phyloP scores from a whole-genome alignment of 1,140 invertebrate genomes.

The Harlomillsia oculata region DNA sequence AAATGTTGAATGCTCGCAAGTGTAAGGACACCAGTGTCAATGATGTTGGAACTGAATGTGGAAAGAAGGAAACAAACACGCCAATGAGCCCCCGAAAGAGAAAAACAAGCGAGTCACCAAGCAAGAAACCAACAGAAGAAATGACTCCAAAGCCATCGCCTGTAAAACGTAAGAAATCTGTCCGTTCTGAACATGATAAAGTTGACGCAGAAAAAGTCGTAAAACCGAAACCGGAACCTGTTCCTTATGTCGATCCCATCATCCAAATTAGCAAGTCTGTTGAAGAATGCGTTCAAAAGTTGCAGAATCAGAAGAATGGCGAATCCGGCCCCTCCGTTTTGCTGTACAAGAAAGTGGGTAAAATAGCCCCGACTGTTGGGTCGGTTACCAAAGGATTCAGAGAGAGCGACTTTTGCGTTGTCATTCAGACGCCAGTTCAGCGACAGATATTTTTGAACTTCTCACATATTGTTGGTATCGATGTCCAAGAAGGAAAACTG shows the following conservation, averaged over 20 bases:
- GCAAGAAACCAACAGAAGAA: too few species aligned
- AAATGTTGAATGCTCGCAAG: too few species aligned
- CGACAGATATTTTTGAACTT: constrained; percentile 28
- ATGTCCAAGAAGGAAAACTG: constrained; percentile 15
- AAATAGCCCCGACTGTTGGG: constrained; percentile 4
- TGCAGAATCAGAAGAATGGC: constrained; percentile 23
- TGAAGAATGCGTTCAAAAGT: constrained; percentile 18
- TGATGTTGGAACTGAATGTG: too few species aligned
- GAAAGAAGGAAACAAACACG: too few species aligned
- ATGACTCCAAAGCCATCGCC: too few species aligned
- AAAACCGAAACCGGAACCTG: neutral
- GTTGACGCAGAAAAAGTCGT: neutral
- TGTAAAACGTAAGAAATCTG: too few species aligned
- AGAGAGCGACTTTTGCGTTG: constrained; percentile 19
- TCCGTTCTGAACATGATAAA: neutral
- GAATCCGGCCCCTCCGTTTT: constrained; percentile 30
- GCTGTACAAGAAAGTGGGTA: constrained; percentile 23
- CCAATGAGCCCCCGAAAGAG: too few species aligned
- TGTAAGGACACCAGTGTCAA: too few species aligned
- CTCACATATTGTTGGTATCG: constrained; percentile 17
- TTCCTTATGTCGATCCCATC: neutral
- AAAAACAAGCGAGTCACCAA: too few species aligned
- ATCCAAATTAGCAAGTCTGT: neutral
- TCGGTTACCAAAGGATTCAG: constrained; percentile 5
- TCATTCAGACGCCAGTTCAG: constrained; percentile 31